phyloP scores from a whole-genome alignment of 2,797 vertebrate species.

The Xiphophorus birchmanni region DNA sequence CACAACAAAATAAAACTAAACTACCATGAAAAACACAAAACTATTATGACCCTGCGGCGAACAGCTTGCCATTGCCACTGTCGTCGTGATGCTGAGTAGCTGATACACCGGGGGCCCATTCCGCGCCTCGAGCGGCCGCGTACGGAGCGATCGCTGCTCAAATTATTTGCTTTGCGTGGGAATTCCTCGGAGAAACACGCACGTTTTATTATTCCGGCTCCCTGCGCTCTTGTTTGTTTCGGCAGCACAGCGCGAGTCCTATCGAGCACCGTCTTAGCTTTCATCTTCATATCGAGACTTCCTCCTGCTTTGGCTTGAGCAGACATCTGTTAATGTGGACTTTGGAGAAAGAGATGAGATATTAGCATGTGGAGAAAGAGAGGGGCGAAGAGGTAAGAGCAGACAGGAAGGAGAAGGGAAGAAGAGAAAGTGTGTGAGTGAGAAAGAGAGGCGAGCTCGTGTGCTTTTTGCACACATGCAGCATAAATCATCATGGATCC shows the following conservation, averaged over 20 bases:
- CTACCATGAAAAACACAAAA: no score
- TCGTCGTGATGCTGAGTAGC: slow-evolving; percentile 46
- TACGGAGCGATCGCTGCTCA: slow-evolving; percentile 51
- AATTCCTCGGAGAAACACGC: slow-evolving; percentile 57
- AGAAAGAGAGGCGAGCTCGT: slow-evolving; percentile 40
- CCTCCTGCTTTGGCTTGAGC: slow-evolving; percentile 52
- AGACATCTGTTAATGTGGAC: slow-evolving; percentile 75
- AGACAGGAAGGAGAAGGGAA: slow-evolving; percentile 57
- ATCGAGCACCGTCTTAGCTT: slow-evolving; percentile 65
- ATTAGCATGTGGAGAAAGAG: slow-evolving; percentile 64
- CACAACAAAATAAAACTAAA: no score
- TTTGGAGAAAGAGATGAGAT: slow-evolving; percentile 61
- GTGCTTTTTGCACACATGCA: slow-evolving; percentile 39
- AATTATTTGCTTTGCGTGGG: slow-evolving; percentile 63
- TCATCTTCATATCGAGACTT: slow-evolving; percentile 67
- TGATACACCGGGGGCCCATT: slow-evolving; percentile 43
- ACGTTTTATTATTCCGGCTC: slow-evolving; percentile 25
- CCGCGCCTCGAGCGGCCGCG: slow-evolving; percentile 48
- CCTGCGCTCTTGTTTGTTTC: slow-evolving; percentile 63
- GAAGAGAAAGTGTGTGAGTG: slow-evolving; percentile 59
- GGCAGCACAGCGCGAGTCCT: slow-evolving; percentile 38
- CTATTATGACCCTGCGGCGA: slow-evolving; percentile 13
- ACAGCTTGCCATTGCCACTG: slow-evolving; percentile 69
- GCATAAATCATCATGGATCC: slow-evolving; percentile 75
- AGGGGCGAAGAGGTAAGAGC: slow-evolving; percentile 43